Conservation (phyloP, 2,888 invertebrate genomes). For the Volucella inanis region DNA sequence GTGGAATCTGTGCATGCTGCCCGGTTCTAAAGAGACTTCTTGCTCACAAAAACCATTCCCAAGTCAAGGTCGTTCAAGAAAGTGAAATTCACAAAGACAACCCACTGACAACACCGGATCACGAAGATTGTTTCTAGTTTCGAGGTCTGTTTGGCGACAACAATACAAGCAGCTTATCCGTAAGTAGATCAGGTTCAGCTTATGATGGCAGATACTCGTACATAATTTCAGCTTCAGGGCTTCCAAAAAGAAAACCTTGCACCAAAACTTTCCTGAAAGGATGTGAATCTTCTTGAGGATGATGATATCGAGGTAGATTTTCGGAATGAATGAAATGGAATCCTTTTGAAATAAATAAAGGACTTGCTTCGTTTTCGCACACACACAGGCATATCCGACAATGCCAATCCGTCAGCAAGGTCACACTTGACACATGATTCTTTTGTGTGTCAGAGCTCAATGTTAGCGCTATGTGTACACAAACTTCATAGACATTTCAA, state of each 20-base stretch:
- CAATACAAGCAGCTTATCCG: slow-evolving; percentile 14
- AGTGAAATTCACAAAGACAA: slow-evolving; percentile 32
- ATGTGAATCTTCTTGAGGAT: slow-evolving; percentile 5
- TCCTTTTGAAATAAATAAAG: too few relatives aligned
- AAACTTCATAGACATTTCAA: slow-evolving; percentile 18
- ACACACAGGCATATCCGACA: too few relatives aligned
- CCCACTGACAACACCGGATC: slow-evolving; percentile 19
- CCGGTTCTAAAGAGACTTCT: not conserved
- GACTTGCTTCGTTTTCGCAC: too few relatives aligned
- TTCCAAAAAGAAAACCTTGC: slow-evolving; percentile 4
- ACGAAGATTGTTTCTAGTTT: slow-evolving; percentile 55
- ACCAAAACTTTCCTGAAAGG: not conserved
- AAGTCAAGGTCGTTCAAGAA: slow-evolving; percentile 45
- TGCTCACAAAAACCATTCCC: not conserved
- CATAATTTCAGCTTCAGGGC: slow-evolving; percentile 9
- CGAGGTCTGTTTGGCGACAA: slow-evolving; percentile 25
- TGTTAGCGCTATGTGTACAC: not conserved
- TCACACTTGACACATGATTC: not conserved
- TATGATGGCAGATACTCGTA: slow-evolving; percentile 6
- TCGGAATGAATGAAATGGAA: not conserved
- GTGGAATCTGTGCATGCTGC: slow-evolving; percentile 14
- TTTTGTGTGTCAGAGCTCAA: not conserved
- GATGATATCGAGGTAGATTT: not conserved
- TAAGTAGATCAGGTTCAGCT: slow-evolving; percentile 62
- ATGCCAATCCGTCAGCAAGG: not conserved